phyloP scores from a whole-genome alignment of 2,888 invertebrate genomes.

The Calephelis perditalis region DNA sequence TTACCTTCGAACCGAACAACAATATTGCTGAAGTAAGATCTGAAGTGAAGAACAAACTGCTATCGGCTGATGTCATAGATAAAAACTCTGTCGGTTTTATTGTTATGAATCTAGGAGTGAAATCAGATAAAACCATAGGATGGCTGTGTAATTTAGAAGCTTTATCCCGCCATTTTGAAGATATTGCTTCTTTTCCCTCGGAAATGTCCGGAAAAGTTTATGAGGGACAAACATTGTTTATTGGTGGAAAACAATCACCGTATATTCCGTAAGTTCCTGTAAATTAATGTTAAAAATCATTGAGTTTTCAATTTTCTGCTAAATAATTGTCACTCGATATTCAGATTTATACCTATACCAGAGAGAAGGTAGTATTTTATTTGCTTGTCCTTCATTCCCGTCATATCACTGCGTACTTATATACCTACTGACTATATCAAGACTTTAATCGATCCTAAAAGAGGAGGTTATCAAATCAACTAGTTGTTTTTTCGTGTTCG shows the following conservation, averaged over 20 bases:
- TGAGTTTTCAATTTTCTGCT: too few relatives aligned
- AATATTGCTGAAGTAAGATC: slow-evolving; percentile 80
- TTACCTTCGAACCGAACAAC: slow-evolving; percentile 71
- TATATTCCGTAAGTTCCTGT: slow-evolving; percentile 51
- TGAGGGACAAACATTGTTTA: slow-evolving; percentile 48
- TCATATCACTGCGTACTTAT: too few relatives aligned
- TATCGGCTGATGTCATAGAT: slow-evolving; percentile 35
- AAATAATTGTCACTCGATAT: too few relatives aligned
- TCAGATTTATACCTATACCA: too few relatives aligned
- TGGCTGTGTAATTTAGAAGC: slow-evolving; percentile 51
- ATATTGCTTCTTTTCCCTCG: slow-evolving; percentile 47
- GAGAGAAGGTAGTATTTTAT: too few relatives aligned
- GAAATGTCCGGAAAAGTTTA: slow-evolving; percentile 39
- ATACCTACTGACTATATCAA: too few relatives aligned
- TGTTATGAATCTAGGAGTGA: slow-evolving; percentile 46
- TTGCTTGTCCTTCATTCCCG: too few relatives aligned
- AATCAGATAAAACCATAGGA: slow-evolving; percentile 37
- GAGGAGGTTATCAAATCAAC: too few relatives aligned
- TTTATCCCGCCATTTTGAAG: slow-evolving; percentile 36
- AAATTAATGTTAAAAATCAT: too few relatives aligned
- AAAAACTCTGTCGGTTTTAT: slow-evolving; percentile 39
- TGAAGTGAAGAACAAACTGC: slow-evolving; percentile 42
- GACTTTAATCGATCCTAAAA: too few relatives aligned
- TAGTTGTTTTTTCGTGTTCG: too few relatives aligned
- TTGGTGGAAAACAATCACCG: slow-evolving; percentile 50